Evolutionary conservation across 2,797 vertebrate species (phyloP), one percentile per base, ranked within the genome.

Genomic region (Myiothlypis chrysogaster): DNA sequence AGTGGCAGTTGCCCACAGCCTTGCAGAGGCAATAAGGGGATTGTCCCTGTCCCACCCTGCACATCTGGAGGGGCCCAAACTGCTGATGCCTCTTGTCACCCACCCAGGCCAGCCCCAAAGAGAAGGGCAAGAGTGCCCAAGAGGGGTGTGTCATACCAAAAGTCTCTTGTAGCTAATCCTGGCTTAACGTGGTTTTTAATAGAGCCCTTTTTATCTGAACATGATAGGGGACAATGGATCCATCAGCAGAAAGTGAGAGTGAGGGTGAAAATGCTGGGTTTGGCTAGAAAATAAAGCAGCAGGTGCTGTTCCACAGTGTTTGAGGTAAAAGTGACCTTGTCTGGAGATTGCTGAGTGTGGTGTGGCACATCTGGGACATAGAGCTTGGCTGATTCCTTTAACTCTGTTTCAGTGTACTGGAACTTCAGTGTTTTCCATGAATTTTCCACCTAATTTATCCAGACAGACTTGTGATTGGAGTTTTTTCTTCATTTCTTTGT

Each of bases 1-100:
- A 61, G 34, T 0, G 3, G 6, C 0, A 3, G 25, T 2, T 46
- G 9, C 57, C 8, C 10, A 24, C 0, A 0, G 6, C 22, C 23
- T 72, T 27, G 24, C 37, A 60, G 46, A 5, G 32, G 35, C 24
- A 28, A 6, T 18, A 3, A 2, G 2, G 34, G 28, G 10, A 37
- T 7, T 14, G 32, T 21, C 41, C 10, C 34, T 83, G 37, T n/a
- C 34, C 49, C n/a, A 7, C 34, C 28, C 1, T 0, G 12, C 53
- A 20, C 2, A 1, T 14, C 6, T 20, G 14, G 27, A n/a, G 37
- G 44, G 77, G 9, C 19, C 22, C 49, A 39, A 7, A 21, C 1
- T 39, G 19, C 20, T 41, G 43, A 8, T 22, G 18, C 5, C 32
- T 12, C 35, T 4, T 14, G 8, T 39, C 68, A 16, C 44, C 32